Evolutionary conservation across 1,140 invertebrate genomes (phyloP).

Genomic region (Atta colombica): DNA sequence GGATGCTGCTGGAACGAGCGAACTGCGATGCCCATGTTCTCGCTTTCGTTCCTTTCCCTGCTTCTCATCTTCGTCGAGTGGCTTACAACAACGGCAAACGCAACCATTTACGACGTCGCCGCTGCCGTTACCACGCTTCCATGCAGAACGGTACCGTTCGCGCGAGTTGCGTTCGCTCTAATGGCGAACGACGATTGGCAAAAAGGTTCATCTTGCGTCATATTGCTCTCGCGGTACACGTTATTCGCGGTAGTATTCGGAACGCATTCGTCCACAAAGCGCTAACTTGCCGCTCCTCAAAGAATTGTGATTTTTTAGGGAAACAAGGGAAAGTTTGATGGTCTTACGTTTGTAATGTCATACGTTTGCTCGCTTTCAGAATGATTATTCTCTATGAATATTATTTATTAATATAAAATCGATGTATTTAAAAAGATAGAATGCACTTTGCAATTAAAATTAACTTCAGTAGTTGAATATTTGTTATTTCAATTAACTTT

Average conservation of each 20-base stretch:
- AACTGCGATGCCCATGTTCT: conserved; percentile 28
- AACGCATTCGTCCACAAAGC: background rate
- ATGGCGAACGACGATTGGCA: conserved; percentile 27
- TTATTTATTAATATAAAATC: background rate
- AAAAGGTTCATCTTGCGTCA: conserved; percentile 52
- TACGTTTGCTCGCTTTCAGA: background rate
- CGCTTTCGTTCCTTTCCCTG: conserved; percentile 69
- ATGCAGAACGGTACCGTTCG: conserved; percentile 63
- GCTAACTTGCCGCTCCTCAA: background rate
- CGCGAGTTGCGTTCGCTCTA: conserved; percentile 33
- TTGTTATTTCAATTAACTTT: no score
- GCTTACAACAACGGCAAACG: conserved; percentile 70
- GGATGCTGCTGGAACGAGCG: conserved; percentile 54
- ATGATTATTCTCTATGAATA: background rate
- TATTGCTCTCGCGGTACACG: background rate
- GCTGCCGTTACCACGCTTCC: conserved; percentile 42
- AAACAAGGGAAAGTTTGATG: background rate
- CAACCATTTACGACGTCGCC: conserved; percentile 51
- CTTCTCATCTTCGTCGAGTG: conserved; percentile 67
- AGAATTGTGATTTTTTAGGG: background rate
- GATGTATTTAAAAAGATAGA: background rate
- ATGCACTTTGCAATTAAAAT: background rate
- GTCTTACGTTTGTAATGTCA: background rate
- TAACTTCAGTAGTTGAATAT: background rate
- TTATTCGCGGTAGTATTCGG: background rate